Evolutionary conservation across 2,797 vertebrate species (phyloP).

Genomic region (Alcedo atthis): DNA sequence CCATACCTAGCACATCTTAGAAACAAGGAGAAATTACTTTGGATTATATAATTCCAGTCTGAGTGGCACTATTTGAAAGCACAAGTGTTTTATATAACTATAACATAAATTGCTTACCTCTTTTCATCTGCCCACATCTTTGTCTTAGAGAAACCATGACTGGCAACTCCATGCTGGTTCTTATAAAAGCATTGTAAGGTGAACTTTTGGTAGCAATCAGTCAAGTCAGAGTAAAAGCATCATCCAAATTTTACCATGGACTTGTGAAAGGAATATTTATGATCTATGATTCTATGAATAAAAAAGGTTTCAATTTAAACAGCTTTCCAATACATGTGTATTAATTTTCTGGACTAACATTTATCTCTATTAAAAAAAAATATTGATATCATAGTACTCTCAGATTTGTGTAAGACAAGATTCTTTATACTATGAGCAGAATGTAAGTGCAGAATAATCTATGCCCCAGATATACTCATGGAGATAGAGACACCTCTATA

Average conservation of each 20-base stretch:
- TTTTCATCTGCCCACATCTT: neutral
- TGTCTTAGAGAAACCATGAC: neutral
- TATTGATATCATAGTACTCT: neutral
- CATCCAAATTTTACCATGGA: neutral
- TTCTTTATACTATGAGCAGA: neutral
- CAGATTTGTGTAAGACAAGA: neutral
- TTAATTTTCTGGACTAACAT: neutral
- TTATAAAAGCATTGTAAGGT: neutral
- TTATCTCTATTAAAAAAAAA: neutral
- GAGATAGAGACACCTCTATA: neutral
- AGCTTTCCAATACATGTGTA: neutral
- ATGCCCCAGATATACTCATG: neutral
- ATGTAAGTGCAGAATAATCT: neutral
- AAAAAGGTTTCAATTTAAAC: neutral
- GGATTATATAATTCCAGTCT: neutral
- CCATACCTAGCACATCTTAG: neutral
- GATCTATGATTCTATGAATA: no score
- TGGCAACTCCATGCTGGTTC: neutral
- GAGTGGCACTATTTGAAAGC: neutral
- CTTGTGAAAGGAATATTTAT: neutral
- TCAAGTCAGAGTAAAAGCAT: neutral
- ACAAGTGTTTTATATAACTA: neutral
- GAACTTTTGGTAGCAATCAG: neutral
- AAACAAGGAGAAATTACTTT: neutral
- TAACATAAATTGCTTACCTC: neutral